Evolutionary conservation across 2,113 vertebrate genomes (phyloP).

Genomic region (Rhinolophus sinicus): DNA sequence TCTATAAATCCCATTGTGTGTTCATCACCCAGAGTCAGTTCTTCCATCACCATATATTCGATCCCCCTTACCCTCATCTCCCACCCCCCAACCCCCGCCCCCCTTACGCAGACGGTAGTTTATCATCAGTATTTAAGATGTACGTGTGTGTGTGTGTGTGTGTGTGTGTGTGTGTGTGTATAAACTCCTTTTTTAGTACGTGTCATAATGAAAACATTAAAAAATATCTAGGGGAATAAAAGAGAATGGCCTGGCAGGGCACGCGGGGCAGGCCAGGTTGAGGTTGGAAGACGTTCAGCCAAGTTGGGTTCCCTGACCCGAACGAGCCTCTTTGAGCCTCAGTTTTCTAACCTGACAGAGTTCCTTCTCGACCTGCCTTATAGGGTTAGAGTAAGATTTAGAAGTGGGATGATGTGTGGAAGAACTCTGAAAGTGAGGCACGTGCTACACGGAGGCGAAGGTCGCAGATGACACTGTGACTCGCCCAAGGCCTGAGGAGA

Average conservation of each 20-base stretch:
- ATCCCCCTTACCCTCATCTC: too few species aligned
- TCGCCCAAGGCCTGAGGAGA: too few species aligned
- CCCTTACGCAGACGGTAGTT: background rate
- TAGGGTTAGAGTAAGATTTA: background rate
- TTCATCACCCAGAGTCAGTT: too few species aligned
- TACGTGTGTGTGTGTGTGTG: background rate
- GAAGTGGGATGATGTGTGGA: background rate
- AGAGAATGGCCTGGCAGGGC: background rate
- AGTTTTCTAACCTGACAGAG: background rate
- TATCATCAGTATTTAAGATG: background rate
- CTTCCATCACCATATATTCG: too few species aligned
- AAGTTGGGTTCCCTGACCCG: background rate
- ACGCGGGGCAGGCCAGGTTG: rapidly evolving
- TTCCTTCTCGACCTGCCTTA: too few species aligned
- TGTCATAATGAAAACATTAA: background rate
- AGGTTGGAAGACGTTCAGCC: background rate
- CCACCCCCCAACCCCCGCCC: too few species aligned
- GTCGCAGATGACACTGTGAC: too few species aligned
- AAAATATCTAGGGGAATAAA: background rate
- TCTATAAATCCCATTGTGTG: too few species aligned
- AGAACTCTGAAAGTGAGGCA: background rate
- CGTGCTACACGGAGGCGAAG: background rate
- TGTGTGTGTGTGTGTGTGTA: background rate
- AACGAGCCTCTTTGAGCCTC: background rate
- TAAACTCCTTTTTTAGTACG: background rate